Conservation (phyloP, 2,888 invertebrate genomes). For the Lepidochrysops patricia region DNA sequence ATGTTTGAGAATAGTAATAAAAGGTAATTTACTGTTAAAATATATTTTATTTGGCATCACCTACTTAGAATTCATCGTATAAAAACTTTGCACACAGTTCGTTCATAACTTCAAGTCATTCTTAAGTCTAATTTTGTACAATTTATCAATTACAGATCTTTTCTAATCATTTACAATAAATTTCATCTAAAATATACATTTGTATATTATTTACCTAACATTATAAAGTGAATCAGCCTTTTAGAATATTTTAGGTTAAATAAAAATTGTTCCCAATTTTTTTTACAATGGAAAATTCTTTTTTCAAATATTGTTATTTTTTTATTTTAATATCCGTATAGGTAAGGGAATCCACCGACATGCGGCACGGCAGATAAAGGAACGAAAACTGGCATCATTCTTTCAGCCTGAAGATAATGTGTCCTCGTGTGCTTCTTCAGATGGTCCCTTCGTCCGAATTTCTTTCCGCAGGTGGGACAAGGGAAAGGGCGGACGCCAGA, state of each 20-base stretch:
- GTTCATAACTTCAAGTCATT: not conserved
- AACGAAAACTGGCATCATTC: slow-evolving; percentile 76
- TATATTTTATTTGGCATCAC: not conserved
- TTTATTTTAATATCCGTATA: slow-evolving; percentile 70
- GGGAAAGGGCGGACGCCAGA: slow-evolving; percentile 90
- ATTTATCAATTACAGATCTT: not conserved
- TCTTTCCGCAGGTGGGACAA: slow-evolving; percentile 91
- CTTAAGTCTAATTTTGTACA: not conserved
- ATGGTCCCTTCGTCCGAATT: slow-evolving; percentile 95
- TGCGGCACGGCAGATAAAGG: slow-evolving; percentile 71
- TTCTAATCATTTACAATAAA: not conserved
- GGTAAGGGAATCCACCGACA: slow-evolving; percentile 57
- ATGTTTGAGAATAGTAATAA: not conserved
- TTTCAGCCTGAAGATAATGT: slow-evolving; percentile 78
- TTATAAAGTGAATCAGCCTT: not conserved
- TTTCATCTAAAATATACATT: not conserved
- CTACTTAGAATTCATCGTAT: not conserved
- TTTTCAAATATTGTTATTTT: not conserved
- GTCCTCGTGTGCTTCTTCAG: slow-evolving; percentile 94
- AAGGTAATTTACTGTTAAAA: not conserved
- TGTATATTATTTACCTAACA: not conserved
- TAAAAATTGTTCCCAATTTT: not conserved
- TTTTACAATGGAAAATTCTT: not conserved
- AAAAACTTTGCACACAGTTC: not conserved
- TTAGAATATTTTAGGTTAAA: not conserved